phyloP scores from a whole-genome alignment of 2,113 vertebrate species.

The Athene noctua region DNA sequence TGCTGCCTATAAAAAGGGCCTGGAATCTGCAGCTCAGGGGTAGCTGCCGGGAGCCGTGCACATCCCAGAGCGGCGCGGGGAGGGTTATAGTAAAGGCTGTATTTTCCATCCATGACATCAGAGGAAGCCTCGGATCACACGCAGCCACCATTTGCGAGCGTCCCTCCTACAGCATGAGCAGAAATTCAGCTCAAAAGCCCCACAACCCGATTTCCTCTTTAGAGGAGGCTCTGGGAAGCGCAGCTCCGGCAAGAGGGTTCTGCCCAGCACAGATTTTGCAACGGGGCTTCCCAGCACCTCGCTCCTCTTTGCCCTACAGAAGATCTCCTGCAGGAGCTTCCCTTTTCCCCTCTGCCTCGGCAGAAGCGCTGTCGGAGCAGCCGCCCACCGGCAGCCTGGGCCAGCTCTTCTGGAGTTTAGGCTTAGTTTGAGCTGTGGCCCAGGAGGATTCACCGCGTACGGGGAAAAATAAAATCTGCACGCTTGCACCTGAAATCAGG shows the following conservation, averaged over 20 bases:
- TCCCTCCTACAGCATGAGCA: background rate
- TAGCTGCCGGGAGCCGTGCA: background rate
- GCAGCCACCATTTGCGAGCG: background rate
- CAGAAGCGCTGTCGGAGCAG: background rate
- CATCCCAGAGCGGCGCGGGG: background rate
- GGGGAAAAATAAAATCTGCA: background rate
- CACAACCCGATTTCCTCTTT: background rate
- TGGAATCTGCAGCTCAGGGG: slow-evolving; percentile 15
- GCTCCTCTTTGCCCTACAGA: background rate
- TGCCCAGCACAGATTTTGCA: background rate
- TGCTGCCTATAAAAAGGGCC: slow-evolving; percentile 40
- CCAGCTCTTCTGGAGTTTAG: background rate
- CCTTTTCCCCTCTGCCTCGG: background rate
- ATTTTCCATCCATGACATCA: background rate
- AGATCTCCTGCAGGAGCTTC: background rate
- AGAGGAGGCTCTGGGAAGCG: background rate
- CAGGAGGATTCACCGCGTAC: background rate
- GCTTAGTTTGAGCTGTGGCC: background rate
- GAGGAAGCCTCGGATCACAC: background rate
- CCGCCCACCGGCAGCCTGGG: background rate
- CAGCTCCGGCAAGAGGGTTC: background rate
- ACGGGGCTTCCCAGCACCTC: background rate
- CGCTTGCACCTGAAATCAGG: background rate
- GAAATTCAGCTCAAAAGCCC: background rate
- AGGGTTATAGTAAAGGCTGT: background rate